These are phyloP conservation scores for Ophioninae sp. DNA, from an alignment of 2,888 invertebrate species.

Conservation along the genomic window DNA sequence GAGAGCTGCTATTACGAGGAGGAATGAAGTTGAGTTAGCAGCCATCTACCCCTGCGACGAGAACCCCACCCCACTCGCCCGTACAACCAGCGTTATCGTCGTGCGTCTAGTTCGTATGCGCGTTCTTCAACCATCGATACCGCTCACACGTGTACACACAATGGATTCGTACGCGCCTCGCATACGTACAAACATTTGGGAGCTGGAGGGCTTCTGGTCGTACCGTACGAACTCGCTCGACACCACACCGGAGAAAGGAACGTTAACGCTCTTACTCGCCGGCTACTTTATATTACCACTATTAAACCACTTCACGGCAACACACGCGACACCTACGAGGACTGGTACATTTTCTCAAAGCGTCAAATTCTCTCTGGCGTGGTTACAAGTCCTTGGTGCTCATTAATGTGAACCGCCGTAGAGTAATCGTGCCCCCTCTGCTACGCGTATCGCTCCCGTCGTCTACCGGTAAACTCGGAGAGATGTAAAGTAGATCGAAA, in stretches of 20 bases:
- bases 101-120: slow-evolving; percentile 42
- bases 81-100: slow-evolving; percentile 47
- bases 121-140: slow-evolving; percentile 23
- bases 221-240: slow-evolving; percentile 52
- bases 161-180: slow-evolving; percentile 9
- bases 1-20: slow-evolving; percentile 44
- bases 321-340: background rate
- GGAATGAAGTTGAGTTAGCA: slow-evolving; percentile 11
- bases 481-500: slow-evolving; percentile 25
- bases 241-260: slow-evolving; percentile 57
- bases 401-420: slow-evolving; percentile 42
- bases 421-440: slow-evolving; percentile 20
- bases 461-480: background rate
- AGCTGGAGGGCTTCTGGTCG: slow-evolving; percentile 3
- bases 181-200: slow-evolving; percentile 4
- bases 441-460: background rate
- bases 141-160: background rate
- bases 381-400: slow-evolving; percentile 49
- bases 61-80: slow-evolving; percentile 39
- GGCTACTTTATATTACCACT: slow-evolving; percentile 57
- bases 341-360: background rate
- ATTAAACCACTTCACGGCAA: slow-evolving; percentile 37
- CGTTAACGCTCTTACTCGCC: slow-evolving; percentile 53
- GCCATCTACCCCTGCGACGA: slow-evolving; percentile 27
- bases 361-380: slow-evolving; percentile 13